Evolutionary conservation across 2,113 vertebrate genomes (phyloP).

Genomic region (Fulmarus glacialis): DNA sequence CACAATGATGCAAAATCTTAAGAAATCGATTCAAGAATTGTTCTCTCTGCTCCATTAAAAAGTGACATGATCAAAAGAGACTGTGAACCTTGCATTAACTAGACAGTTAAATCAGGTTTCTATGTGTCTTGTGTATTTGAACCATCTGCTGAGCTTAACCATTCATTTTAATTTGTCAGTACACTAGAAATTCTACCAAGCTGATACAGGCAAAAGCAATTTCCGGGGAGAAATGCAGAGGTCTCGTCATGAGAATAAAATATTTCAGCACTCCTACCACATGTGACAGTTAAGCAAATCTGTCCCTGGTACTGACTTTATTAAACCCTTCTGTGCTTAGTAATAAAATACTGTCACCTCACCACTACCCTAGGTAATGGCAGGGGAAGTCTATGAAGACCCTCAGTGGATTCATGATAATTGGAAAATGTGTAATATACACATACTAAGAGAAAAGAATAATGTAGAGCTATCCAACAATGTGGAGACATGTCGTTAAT

Average conservation of each 20-base stretch:
- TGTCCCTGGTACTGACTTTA: conserved; percentile 7
- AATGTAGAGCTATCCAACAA: neutral
- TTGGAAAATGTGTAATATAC: neutral
- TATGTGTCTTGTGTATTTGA: neutral
- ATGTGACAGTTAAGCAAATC: conserved; percentile 22
- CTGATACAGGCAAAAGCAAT: neutral
- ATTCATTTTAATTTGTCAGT: neutral
- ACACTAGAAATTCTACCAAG: neutral
- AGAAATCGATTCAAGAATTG: neutral
- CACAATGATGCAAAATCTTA: neutral
- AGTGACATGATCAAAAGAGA: conserved; percentile 1
- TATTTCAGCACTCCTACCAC: conserved; percentile 13
- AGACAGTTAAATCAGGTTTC: neutral
- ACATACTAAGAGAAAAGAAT: neutral
- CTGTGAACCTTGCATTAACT: neutral
- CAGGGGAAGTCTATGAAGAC: neutral
- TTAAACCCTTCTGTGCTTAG: neutral
- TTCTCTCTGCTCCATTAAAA: neutral
- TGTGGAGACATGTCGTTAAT: neutral
- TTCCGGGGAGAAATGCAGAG: neutral
- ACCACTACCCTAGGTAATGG: neutral
- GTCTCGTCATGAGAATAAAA: neutral
- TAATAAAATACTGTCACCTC: neutral
- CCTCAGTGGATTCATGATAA: neutral
- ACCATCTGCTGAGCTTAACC: neutral